Evolutionary conservation across 2,797 vertebrate genomes (phyloP).

Genomic region (Sylvia borin): DNA sequence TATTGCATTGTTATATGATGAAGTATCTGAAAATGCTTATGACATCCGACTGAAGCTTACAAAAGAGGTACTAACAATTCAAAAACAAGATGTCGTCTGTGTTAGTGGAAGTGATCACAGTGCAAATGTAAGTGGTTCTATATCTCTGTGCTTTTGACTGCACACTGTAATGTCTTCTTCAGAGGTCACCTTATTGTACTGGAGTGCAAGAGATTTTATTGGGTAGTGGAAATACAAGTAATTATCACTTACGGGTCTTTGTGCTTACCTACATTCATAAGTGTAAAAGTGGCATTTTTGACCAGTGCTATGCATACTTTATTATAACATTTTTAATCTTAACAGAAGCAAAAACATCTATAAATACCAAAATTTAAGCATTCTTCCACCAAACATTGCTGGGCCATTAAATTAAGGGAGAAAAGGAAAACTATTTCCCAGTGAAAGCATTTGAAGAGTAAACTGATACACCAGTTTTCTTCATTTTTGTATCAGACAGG

Average conservation of each 20-base stretch:
- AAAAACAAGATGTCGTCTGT: conserved; percentile 92
- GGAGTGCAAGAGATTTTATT: neutral
- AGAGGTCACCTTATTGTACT: neutral
- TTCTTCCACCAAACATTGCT: neutral
- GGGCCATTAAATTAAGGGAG: neutral
- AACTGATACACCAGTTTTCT: neutral
- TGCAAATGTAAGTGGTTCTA: conserved; percentile 90
- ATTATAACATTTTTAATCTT: neutral
- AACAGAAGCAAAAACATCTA: neutral
- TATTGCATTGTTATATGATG: conserved; percentile 86
- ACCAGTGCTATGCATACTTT: neutral
- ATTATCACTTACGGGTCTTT: neutral
- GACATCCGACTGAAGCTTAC: conserved; percentile 90
- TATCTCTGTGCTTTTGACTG: conserved; percentile 9
- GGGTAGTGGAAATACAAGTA: neutral
- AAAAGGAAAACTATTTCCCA: neutral
- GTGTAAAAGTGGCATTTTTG: neutral
- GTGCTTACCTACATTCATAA: neutral
- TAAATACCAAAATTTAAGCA: neutral
- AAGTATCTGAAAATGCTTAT: conserved; percentile 85
- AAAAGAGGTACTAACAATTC: conserved; percentile 88
- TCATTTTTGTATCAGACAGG: neutral
- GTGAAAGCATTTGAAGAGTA: neutral
- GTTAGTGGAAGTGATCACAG: conserved; percentile 80
- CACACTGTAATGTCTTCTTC: neutral